These are phyloP conservation scores for Drosophila mimetica DNA, from an alignment of 2,888 invertebrate species.

Conservation along the genomic window DNA sequence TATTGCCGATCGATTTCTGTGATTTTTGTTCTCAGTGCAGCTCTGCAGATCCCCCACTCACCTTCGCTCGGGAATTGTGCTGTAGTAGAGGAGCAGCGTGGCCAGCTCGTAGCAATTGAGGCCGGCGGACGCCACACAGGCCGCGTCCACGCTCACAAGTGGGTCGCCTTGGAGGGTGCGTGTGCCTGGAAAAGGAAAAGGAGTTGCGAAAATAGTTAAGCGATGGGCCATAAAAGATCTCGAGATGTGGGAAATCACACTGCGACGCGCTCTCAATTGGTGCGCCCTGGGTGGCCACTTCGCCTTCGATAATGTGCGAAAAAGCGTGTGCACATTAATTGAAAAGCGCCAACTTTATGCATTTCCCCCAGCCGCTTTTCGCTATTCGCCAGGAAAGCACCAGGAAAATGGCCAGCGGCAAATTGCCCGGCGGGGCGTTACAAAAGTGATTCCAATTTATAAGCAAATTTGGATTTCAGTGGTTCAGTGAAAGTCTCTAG, in stretches of 20 bases:
- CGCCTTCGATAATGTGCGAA: constrained; percentile 67
- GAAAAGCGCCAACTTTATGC: constrained; percentile 53
- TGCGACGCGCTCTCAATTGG: constrained; percentile 43
- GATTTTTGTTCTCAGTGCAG: background rate
- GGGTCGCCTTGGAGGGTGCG: constrained; percentile 88
- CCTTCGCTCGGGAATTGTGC: constrained; percentile 88
- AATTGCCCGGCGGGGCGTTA: constrained; percentile 69
- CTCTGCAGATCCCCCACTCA: constrained; percentile 83
- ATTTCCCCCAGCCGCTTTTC: constrained; percentile 20
- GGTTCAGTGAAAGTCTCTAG: constrained; percentile 71
- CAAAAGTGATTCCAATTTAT: constrained; percentile 61
- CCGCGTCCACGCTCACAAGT: constrained; percentile 88
- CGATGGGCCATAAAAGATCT: constrained; percentile 16
- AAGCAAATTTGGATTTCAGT: constrained; percentile 57
- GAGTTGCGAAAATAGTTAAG: constrained; percentile 8
- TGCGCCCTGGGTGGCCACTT: constrained; percentile 67
- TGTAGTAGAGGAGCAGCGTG: constrained; percentile 89
- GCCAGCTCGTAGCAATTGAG: constrained; percentile 89
- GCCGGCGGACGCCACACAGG: constrained; percentile 86
- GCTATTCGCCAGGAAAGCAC: constrained; percentile 27
- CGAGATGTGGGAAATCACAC: constrained; percentile 38
- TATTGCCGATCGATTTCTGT: background rate
- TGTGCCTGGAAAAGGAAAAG: constrained; percentile 86
- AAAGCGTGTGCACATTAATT: constrained; percentile 67
- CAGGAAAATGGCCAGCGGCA: constrained; percentile 50